Conservation (phyloP, 2,888 invertebrate genomes). For the Alviniconcha strummeri region DNA sequence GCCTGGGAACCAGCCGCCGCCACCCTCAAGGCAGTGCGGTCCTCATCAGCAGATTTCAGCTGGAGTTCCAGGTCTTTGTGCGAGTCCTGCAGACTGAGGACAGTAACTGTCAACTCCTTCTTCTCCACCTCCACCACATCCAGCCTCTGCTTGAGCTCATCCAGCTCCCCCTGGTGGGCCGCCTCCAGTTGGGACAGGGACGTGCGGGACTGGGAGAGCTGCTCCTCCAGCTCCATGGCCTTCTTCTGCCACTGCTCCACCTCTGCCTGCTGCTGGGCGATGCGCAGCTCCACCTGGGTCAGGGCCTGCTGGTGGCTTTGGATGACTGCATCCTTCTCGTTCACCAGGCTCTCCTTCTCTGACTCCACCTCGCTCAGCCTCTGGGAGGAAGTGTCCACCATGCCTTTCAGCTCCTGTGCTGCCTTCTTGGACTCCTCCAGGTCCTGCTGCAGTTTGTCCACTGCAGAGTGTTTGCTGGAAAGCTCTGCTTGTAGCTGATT, state of each 20-base stretch:
- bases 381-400: constrained; percentile 28
- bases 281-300: constrained; percentile 22
- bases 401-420: constrained; percentile 5
- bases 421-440: constrained; percentile 30
- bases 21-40: constrained; percentile 5
- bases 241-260: constrained; percentile 33
- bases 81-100: constrained; percentile 25
- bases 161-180: constrained; percentile 40
- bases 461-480: constrained; percentile 39
- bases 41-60: constrained; percentile 24
- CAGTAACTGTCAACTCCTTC: constrained; percentile 29
- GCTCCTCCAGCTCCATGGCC: constrained; percentile 29
- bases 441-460: constrained; percentile 32
- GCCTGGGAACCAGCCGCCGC: background rate
- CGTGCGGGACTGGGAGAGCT: constrained; percentile 8
- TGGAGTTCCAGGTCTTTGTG: constrained; percentile 33
- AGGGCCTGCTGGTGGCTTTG: constrained; percentile 31
- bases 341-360: constrained; percentile 29
- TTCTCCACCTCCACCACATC: constrained; percentile 39
- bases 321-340: constrained; percentile 31
- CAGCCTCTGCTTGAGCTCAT: constrained; percentile 41
- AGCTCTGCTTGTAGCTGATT: constrained; percentile 38
- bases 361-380: constrained; percentile 1
- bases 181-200: constrained; percentile 3
- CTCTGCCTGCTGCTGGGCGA: constrained; percentile 32